phyloP scores from a whole-genome alignment of 2,113 vertebrate genomes.

The Cryptotis parvus region DNA sequence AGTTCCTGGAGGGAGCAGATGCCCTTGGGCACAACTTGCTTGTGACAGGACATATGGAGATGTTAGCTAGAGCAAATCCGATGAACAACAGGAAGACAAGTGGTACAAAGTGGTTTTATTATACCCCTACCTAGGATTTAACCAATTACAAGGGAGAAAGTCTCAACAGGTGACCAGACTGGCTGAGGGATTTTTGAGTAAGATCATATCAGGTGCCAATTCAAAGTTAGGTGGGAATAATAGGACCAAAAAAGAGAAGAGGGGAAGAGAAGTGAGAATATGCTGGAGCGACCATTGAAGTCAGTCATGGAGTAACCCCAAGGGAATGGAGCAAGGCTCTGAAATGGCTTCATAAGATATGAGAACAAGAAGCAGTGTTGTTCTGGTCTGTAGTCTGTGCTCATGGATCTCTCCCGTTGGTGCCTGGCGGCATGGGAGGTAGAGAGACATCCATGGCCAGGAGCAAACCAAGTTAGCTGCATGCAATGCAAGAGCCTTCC shows the following conservation, averaged over 20 bases:
- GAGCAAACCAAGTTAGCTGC: too few species aligned
- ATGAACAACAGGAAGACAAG: too few species aligned
- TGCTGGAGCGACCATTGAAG: not conserved
- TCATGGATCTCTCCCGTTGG: not conserved
- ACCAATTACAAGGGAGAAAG: too few species aligned
- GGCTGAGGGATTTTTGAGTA: not conserved
- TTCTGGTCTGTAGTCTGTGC: not conserved
- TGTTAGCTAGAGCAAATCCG: too few species aligned
- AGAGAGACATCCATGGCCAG: too few species aligned
- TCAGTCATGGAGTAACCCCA: not conserved
- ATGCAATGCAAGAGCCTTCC: too few species aligned
- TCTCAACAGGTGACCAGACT: not conserved
- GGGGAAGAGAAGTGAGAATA: not conserved
- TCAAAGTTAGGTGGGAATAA: not conserved
- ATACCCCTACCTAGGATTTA: too few species aligned
- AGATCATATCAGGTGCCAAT: not conserved
- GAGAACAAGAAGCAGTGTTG: too few species aligned
- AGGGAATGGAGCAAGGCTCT: not conserved
- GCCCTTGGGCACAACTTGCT: too few species aligned
- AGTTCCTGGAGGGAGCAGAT: too few species aligned
- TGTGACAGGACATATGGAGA: too few species aligned
- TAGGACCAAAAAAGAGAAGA: not conserved
- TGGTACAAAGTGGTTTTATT: too few species aligned
- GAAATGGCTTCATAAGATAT: not conserved
- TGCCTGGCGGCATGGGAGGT: not conserved